Evolutionary conservation across 92 coral and sea anemone genomes (phyloP).

Genomic region (Hydrozoanthus gracilis): DNA sequence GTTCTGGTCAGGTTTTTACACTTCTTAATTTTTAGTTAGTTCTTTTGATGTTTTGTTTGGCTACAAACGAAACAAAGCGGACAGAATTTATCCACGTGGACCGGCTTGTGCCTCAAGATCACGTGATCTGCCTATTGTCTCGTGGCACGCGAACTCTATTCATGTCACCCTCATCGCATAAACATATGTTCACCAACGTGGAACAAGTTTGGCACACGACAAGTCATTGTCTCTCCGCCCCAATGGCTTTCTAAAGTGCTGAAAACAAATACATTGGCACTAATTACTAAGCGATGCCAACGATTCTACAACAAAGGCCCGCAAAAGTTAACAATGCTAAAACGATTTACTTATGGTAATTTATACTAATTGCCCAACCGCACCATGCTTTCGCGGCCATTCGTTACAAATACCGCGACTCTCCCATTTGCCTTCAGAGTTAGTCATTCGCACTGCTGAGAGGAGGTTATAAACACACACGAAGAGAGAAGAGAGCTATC

Average conservation of each 20-base stretch:
- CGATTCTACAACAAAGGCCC: slow-evolving; percentile 26
- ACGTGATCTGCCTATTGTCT: slow-evolving; percentile 31
- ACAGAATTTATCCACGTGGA: slow-evolving; percentile 15
- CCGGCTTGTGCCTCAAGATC: slow-evolving; percentile 40
- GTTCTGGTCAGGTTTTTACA: slow-evolving; percentile 6
- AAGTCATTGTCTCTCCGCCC: slow-evolving; percentile 37
- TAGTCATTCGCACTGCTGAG: neutral
- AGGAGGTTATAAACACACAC: neutral
- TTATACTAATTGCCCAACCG: slow-evolving; percentile 13
- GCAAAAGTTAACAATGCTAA: slow-evolving; percentile 5
- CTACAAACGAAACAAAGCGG: neutral
- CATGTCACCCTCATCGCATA: slow-evolving; percentile 55
- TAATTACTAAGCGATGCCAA: slow-evolving; percentile 15
- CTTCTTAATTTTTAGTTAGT: neutral
- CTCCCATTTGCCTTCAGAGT: neutral
- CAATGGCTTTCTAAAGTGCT: slow-evolving; percentile 19
- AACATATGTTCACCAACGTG: slow-evolving; percentile 62
- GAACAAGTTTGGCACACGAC: slow-evolving; percentile 37
- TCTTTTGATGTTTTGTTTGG: slow-evolving; percentile 12
- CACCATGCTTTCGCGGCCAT: slow-evolving; percentile 42
- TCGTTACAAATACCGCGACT: slow-evolving; percentile 2
- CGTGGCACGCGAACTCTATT: slow-evolving; percentile 77
- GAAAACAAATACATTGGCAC: slow-evolving; percentile 26
- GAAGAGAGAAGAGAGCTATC: neutral
- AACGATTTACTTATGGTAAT: slow-evolving; percentile 27